phyloP scores from a whole-genome alignment of 2,113 vertebrate genomes.

The Mystacornis crossleyi region DNA sequence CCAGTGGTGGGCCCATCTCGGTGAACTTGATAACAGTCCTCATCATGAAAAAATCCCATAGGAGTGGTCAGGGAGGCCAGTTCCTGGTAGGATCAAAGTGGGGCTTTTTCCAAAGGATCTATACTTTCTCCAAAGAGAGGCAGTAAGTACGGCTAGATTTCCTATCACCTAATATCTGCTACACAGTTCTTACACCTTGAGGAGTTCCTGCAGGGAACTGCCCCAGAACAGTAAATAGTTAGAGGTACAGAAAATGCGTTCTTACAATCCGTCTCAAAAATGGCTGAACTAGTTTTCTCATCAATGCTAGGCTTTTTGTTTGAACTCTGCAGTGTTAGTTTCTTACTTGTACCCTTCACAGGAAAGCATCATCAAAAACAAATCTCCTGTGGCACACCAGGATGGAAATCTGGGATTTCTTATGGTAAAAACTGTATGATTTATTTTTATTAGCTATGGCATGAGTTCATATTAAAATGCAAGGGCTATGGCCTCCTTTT shows the following conservation, averaged over 20 bases:
- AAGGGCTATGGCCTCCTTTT: background rate
- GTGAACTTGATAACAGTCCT: background rate
- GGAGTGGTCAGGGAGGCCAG: background rate
- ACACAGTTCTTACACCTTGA: background rate
- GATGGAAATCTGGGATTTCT: background rate
- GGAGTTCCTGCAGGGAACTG: background rate
- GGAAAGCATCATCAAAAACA: background rate
- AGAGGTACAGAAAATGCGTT: background rate
- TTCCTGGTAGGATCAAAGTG: background rate
- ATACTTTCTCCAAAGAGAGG: background rate
- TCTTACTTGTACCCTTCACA: background rate
- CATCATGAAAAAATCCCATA: background rate
- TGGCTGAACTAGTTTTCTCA: background rate
- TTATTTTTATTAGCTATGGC: background rate
- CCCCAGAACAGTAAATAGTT: background rate
- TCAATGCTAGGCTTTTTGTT: background rate
- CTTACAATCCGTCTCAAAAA: background rate
- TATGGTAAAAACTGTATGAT: background rate
- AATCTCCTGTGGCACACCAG: background rate
- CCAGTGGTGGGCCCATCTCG: accelerated
- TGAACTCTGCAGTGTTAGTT: background rate
- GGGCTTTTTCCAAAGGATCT: background rate
- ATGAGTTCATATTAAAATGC: background rate
- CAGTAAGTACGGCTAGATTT: background rate
- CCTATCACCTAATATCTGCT: background rate